Base-by-base conservation (phyloP, 2,888 invertebrate species). In the Phyto melanocephala region DNA sequence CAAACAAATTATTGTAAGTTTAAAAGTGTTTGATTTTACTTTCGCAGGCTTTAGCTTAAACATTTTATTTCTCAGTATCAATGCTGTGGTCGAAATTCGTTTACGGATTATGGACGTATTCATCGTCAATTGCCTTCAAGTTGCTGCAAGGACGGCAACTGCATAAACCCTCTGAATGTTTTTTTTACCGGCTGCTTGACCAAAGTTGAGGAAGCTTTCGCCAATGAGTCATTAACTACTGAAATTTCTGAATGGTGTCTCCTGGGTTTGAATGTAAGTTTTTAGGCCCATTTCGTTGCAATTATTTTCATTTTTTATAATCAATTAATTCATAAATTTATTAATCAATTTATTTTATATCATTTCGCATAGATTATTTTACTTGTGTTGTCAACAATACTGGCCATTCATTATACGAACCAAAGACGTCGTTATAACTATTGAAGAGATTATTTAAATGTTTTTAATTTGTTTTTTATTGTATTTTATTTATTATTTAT, bases 61-160 rank as follows among this genome's bases (percentile, higher is more conserved):
- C 28, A 28, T 47, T 13, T 52, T 47, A 40, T 45, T 33, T 24
- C 35, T 2, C 10, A 88, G 88, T 88, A 87, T 84, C 83, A 85
- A 40, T 89, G 90, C 71, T 91, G 91, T 80, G 90, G 91, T 13
- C 86, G 86, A 1, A 84, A 88, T 37, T 88, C 88, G 3, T 86
- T 89, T 40, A 72, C 77, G 0, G 90, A 91, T 63, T 91, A 90
- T 67, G 33, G 85, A 7, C 33, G 47, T 4, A 85, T 86, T 20
- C 67, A 80, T 0, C 85, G 86, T 71, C 67, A 84, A 3, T 84
- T 86, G 17, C 88, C 90, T 33, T 77, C 85, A 4, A 88, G 89
- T 72, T 90, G 90, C 40, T 90, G 90, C 83, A 88, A 85, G 76
- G 85, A 85, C 15, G 85, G 71, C 62, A 89, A 88, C 33, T 90